Percentiles rank a stretch among this genome's conserved stretches.
These are phyloP conservation scores for Camarhynchus parvulus DNA, from an alignment of 2,113 vertebrate species.

Conservation along the genomic window DNA sequence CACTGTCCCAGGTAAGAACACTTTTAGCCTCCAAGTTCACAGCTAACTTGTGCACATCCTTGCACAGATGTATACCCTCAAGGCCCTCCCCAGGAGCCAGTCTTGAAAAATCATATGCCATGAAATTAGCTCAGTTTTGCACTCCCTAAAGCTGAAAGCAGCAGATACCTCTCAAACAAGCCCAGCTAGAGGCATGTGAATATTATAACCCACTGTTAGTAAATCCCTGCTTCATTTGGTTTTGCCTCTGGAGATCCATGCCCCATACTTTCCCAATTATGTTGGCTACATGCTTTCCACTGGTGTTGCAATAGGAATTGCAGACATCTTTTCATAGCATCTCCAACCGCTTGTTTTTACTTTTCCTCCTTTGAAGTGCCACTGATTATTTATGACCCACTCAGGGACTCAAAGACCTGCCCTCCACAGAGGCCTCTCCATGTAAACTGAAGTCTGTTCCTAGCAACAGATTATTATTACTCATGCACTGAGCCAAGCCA, in stretches of 20 bases:
- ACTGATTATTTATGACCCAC: conserved; percentile 35
- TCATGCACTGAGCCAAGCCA: not conserved
- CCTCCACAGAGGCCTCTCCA: conserved; percentile 22
- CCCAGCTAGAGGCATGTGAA: not conserved
- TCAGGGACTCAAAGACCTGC: conserved; percentile 15
- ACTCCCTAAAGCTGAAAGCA: not conserved
- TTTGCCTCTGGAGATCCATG: not conserved
- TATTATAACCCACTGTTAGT: not conserved
- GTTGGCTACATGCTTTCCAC: not conserved
- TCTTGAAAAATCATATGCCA: not conserved
- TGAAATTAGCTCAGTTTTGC: not conserved
- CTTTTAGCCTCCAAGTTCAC: not conserved
- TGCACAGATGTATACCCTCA: not conserved
- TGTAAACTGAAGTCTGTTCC: conserved; percentile 30
- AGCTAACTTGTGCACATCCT: not conserved
- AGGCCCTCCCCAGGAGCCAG: not conserved
- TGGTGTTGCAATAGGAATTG: conserved; percentile 6
- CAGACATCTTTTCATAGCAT: not conserved
- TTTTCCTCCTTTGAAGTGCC: not conserved
- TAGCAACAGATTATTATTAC: conserved; percentile 57
- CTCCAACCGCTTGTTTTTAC: not conserved
- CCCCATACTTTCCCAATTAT: not conserved
- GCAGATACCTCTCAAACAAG: not conserved
- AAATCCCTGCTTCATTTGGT: not conserved
- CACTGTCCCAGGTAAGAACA: accelerated